phyloP scores from a whole-genome alignment of 1,140 invertebrate genomes.

The Aphelenchoides avenae region DNA sequence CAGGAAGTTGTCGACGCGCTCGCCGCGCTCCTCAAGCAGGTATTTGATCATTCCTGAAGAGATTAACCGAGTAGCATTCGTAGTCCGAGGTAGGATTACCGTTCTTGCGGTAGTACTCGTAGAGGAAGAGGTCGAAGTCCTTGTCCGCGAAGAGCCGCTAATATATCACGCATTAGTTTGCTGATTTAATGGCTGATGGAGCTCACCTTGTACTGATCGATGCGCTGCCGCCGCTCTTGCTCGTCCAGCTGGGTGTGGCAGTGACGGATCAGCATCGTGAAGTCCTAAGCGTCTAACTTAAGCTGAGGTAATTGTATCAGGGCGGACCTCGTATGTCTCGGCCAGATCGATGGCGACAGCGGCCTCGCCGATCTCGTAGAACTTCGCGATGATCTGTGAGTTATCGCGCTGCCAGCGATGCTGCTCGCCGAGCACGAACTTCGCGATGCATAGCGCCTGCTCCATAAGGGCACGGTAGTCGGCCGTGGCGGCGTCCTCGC shows the following conservation, averaged over 20 bases:
- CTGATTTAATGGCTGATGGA: too few species aligned
- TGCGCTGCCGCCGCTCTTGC: conserved; percentile 11
- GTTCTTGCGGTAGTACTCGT: conserved; percentile 29
- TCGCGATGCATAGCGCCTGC: too few species aligned
- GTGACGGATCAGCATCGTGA: conserved; percentile 25
- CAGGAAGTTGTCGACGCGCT: conserved; percentile 26
- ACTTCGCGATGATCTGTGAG: conserved; percentile 31
- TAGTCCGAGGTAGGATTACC: conserved; percentile 13
- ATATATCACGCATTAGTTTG: too few species aligned
- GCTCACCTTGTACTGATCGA: conserved; percentile 19
- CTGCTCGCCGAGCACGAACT: conserved; percentile 29
- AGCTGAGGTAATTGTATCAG: conserved; percentile 2
- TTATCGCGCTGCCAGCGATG: conserved; percentile 28
- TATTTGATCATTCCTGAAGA: conserved; percentile 26
- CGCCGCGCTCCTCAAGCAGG: conserved; percentile 25
- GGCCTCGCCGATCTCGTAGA: conserved; percentile 17
- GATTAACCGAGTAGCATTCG: neutral
- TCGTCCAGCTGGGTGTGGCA: conserved; percentile 23
- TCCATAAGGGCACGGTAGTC: too few species aligned
- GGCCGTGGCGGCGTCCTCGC: too few species aligned
- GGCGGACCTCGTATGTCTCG: conserved; percentile 17
- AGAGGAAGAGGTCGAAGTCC: conserved; percentile 28
- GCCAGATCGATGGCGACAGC: conserved; percentile 25
- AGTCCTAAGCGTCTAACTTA: conserved; percentile 30
- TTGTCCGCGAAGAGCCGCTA: conserved; percentile 7